These are phyloP conservation scores for Spisula subtruncata DNA, from an alignment of 2,888 invertebrate species.

Conservation along the genomic window DNA sequence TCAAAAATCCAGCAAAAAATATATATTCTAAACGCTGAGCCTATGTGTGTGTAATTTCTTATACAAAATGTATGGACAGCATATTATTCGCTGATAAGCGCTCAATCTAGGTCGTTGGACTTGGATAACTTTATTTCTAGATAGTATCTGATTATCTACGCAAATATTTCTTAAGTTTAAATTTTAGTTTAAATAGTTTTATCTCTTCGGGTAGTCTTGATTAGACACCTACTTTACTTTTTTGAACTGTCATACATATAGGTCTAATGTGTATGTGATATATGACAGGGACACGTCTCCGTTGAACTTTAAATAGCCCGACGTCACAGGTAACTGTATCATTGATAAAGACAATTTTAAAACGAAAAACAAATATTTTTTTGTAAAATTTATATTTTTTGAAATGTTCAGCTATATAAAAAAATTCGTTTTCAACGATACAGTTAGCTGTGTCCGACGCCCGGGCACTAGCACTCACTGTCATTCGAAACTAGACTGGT, in stretches of 20 bases:
- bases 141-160: conserved; percentile 37
- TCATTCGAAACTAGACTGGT: too few species aligned
- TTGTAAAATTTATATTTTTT: too few species aligned
- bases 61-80: conserved; percentile 17
- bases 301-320: too few species aligned
- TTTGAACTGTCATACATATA: not conserved
- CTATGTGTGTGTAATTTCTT: not conserved
- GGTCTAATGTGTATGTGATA: not conserved
- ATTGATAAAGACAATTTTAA: too few species aligned
- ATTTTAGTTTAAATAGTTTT: conserved; percentile 41
- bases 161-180: conserved; percentile 39
- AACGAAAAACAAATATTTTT: too few species aligned
- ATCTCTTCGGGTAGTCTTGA: not conserved
- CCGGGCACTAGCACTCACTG: too few species aligned
- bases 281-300: not conserved
- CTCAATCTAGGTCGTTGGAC: conserved; percentile 32
- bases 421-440: too few species aligned
- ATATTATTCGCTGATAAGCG: conserved; percentile 33
- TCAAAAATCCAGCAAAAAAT: not conserved
- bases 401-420: too few species aligned
- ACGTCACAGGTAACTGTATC: too few species aligned
- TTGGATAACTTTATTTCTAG: not conserved
- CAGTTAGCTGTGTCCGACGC: too few species aligned
- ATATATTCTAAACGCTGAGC: not conserved
- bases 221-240: not conserved